Base-by-base conservation (phyloP, 2,888 invertebrate genomes). In the Chymomyza caudatula region DNA sequence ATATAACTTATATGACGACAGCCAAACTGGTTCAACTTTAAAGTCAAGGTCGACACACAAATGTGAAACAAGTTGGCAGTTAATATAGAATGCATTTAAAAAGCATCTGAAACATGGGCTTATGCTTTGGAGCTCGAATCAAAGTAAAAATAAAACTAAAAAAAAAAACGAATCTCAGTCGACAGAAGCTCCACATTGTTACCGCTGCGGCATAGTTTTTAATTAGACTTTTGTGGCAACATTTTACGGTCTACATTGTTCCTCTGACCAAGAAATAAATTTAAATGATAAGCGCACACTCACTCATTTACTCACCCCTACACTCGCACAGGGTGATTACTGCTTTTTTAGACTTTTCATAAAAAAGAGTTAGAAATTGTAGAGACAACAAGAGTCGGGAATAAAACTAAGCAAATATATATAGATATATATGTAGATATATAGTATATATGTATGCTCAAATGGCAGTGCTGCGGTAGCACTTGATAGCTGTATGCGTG, bases 191-290 rank as follows among this genome's bases (percentile, higher is more conserved):
- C 57, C 62, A 63, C 68, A 72, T 70, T 67, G 74, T 72, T 77
- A 69, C 60, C 62, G 64, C 68, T 71, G 74, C 68, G 73, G 78
- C 29, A 37, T 11, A 73, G 64, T 74, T 80, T 76, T 76, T 80
- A 79, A 78, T 79, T 80, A 80, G 76, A 65, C 76, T 74, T 74
- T 78, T 69, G 76, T 70, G 78, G 78, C 11, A n/a, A n/a, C n/a
- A 63, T 76, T 73, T 69, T 74, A 69, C 67, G 74, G 74, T 64
- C 73, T 60, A 69, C 66, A 71, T 76, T 74, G 80, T 76, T 69
- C n/a, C 64, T 66, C 72, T 67, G 63, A 42, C 60, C 71, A 74
- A 71, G 70, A 68, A 80, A 80, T 70, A 78, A 74, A 74, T 77
- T 74, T 67, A 67, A 73, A 64, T 74, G 63, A 57, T 63, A 69